Base-by-base conservation (phyloP, 2,797 vertebrate genomes). In the Rhinophrynus dorsalis region DNA sequence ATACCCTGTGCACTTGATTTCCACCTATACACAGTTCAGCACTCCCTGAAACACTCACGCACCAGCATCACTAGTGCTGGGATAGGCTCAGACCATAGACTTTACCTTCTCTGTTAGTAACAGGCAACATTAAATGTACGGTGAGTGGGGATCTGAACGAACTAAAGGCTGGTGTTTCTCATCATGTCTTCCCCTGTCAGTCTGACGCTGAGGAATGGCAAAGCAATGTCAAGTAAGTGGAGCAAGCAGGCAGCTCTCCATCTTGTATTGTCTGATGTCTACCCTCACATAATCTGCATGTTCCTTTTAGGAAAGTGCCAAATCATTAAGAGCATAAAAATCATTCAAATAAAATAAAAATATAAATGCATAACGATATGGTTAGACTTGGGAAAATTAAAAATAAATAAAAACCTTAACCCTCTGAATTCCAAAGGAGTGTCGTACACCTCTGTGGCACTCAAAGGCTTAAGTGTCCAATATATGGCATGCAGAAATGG, bases 401-500 rank as follows among this genome's bases (percentile, higher is more conserved):
- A n/a, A n/a, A n/a, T n/a, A n/a, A n/a, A n/a, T n/a, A n/a, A n/a
- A n/a, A n/a, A n/a, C n/a, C n/a, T n/a, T n/a, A n/a, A n/a, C n/a
- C n/a, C n/a, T n/a, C n/a, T n/a, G n/a, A n/a, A n/a, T n/a, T n/a
- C n/a, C n/a, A n/a, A n/a, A n/a, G n/a, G n/a, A n/a, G n/a, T n/a
- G n/a, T n/a, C n/a, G n/a, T n/a, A n/a, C n/a, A n/a, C n/a, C n/a
- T n/a, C n/a, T n/a, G n/a, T n/a, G n/a, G n/a, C n/a, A n/a, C n/a
- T n/a, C 6, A 5, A 20, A 30, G 17, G 8, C 40, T 44, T 24
- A 58, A 40, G 29, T 17, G 32, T 60, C 26, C 26, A 42, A 61
- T 68, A 68, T 32, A 61, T 62, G 67, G 5, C 57, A 61, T 69
- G 67, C 67, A 69, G 56, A 44, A 58, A 52, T 61, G 58, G 37